Evolutionary conservation across 2,797 vertebrate genomes (phyloP), one percentile per base, ranked within the genome.

Genomic region (Crocidura indochinensis): DNA sequence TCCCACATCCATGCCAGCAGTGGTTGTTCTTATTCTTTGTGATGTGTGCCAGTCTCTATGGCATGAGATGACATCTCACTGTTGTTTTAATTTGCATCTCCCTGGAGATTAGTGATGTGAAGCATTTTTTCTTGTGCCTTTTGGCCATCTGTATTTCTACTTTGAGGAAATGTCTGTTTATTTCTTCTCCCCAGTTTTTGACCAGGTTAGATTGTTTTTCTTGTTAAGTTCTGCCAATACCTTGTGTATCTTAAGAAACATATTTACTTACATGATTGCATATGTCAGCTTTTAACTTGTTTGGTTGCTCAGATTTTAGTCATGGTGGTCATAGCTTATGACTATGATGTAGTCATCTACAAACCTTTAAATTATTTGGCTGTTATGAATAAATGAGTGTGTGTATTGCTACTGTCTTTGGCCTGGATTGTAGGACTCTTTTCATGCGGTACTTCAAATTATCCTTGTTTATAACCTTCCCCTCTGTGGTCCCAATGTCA

Each of bases 401-500:
- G 95, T 53, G 15, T 90, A n/a, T 0, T 85, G 3, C 14, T 96
- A 5, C 31, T 96, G 12, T 6, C 92, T 11, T 0, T 86, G 20
- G 79, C 88, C 1, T 88, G 87, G 60, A 10, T 56, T 64, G 94
- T 92, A 11, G 91, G 89, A 0, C 93, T 96, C 56, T 62, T 10
- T 93, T 19, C 94, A 96, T 62, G 74, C 93, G 20, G 7, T 75
- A 8, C 31, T 94, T 31, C 71, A 95, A 0, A 68, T 91, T n/a
- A 24, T 91, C 8, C 82, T 72, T 49, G 79, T 83, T n/a, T 81
- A 88, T 24, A 80, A 67, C 5, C 87, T 95, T 60, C 91, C 89
- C 4, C 86, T 94, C 47, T 95, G 90, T 84, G 95, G 92, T 1
- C 78, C 90, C 26, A 95, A 91, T 77, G 1, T 96, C 46, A 94